phyloP scores from a whole-genome alignment of 2,888 invertebrate genomes.

The Sthenelais limicola region DNA sequence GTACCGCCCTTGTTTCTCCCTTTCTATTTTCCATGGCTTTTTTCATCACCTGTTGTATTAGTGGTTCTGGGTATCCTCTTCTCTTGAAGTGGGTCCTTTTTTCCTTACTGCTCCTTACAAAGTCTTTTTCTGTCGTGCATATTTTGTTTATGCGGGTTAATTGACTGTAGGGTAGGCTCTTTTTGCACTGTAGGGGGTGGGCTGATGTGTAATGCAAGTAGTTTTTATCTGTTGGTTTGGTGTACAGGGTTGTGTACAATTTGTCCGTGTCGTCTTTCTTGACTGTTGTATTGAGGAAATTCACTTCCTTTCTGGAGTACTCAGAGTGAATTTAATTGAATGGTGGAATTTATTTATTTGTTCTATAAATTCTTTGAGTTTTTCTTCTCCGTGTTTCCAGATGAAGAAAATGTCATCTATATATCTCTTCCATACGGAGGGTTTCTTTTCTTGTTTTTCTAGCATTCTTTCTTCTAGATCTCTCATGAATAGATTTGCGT shows the following conservation, averaged over 20 bases:
- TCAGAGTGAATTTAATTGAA: constrained; percentile 6
- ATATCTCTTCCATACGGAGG: no score
- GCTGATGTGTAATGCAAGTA: not conserved
- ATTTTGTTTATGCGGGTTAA: not conserved
- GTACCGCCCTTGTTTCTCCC: no score
- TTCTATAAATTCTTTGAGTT: not conserved
- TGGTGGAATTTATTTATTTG: not conserved
- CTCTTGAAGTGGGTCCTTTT: not conserved
- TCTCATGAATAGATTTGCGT: no score
- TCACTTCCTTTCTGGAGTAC: not conserved
- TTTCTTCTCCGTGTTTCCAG: constrained; percentile 4
- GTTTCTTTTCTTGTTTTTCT: no score
- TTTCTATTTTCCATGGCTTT: no score
- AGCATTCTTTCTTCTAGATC: no score
- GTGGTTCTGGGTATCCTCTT: not conserved
- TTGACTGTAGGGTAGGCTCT: not conserved
- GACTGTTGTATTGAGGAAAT: constrained; percentile 3
- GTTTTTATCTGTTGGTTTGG: constrained; percentile 1
- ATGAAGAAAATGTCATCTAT: constrained; percentile 24
- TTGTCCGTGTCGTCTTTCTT: not conserved
- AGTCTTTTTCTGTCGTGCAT: not conserved
- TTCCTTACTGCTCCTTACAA: not conserved
- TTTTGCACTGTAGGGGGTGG: not conserved
- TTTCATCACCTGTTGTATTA: no score
- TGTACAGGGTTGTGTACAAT: constrained; percentile 13